These are phyloP conservation scores for Notechis scutatus DNA, from an alignment of 2,113 vertebrate species.

Conservation along the genomic window DNA sequence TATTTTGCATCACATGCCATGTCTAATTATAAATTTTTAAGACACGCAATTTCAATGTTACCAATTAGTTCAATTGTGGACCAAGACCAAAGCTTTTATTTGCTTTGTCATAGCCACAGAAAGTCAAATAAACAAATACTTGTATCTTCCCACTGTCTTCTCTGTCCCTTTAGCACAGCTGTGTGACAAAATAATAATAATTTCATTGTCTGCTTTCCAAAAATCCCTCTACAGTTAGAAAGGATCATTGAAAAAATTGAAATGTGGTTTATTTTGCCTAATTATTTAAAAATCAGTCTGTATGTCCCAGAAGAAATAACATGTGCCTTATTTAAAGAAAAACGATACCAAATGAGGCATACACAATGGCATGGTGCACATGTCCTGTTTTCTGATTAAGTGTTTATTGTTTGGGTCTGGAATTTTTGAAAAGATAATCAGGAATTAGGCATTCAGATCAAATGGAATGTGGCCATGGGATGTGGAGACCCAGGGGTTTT, in stretches of 20 bases:
- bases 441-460: constrained; percentile 19
- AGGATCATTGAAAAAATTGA: constrained; percentile 52
- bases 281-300: constrained; percentile 45
- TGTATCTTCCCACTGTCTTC: constrained; percentile 36
- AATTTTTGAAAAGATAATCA: constrained; percentile 27
- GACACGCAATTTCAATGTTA: constrained; percentile 50
- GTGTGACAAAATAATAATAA: constrained; percentile 67
- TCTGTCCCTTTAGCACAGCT: constrained; percentile 52
- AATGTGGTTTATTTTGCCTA: constrained; percentile 48
- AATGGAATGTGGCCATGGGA: neutral
- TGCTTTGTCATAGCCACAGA: constrained; percentile 56
- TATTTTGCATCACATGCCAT: constrained; percentile 42
- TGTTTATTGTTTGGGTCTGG: constrained; percentile 14
- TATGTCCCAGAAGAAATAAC: constrained; percentile 39
- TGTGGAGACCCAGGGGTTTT: neutral
- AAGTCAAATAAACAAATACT: constrained; percentile 58
- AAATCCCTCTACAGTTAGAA: constrained; percentile 55
- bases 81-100: constrained; percentile 56
- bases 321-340: constrained; percentile 20
- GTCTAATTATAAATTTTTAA: constrained; percentile 50
- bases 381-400: neutral
- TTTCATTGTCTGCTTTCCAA: constrained; percentile 65
- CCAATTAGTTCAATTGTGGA: constrained; percentile 61
- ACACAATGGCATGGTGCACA: neutral
- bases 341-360: constrained; percentile 27